Base-by-base conservation (phyloP, 2,113 vertebrate species). In the Misgurnus mizolepis region DNA sequence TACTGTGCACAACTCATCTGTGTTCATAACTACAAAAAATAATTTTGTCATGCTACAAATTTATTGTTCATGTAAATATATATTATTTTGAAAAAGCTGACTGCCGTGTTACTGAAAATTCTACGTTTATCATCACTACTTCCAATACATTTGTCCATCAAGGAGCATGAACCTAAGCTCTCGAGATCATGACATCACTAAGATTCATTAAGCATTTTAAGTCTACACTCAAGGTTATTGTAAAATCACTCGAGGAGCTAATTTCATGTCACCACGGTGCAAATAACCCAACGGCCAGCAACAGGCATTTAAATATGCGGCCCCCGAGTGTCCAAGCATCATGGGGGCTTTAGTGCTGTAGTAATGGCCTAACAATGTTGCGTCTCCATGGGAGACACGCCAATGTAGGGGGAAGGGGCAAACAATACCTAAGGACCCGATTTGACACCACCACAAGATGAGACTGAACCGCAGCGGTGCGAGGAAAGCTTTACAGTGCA, bases 291-390 rank as follows among this genome's bases (percentile, higher is more conserved):
- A 17, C 22, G 62, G 22, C 56, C 45, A 49, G 27, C 56, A 3
- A 49, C 79, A 61, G 56, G 53, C n/a, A 60, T 74, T 40, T 45
- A 47, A 74, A 74, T 47, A 75, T 11, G 8, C 17, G 1, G 15
- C 27, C 62, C 61, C 5, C 17, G 41, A 68, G 47, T 45, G 14
- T 27, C 45, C 10, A 17, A 70, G 39, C 49, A 6, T 76, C 40
- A 53, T 65, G 74, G 67, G 55, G 75, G 56, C 67, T 69, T 43
- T 69, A 82, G 68, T 70, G 45, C 67, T 22, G 74, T 4, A 12
- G n/a, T 70, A 77, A 82, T 78, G 18, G 67, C 43, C 34, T 71
- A 71, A 70, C 60, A 43, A 78, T 39, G 75, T 78, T 78, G 62
- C 34, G 47, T 53, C 67, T 71, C 67, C 43, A 72, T 77, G 55